Conservation (phyloP, 53 echinoderm and acorn worm species). For the Hippasteria phrygiana region DNA sequence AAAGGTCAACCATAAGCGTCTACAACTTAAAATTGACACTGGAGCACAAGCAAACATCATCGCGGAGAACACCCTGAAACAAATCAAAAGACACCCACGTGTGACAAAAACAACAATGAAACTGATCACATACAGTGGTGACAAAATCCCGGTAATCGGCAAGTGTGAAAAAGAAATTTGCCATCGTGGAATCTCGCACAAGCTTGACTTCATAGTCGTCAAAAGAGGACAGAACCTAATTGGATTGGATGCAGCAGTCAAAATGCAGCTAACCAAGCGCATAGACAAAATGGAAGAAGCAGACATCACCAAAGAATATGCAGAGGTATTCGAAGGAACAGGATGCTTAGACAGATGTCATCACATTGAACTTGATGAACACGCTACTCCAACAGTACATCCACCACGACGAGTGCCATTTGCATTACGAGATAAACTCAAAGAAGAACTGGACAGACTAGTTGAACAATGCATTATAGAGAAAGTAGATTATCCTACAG, state of each 20-base stretch:
- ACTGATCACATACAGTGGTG: not conserved
- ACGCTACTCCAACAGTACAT: conserved; percentile 50
- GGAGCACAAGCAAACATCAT: conserved; percentile 71
- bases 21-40: conserved; percentile 69
- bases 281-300: conserved; percentile 17
- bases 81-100: not conserved
- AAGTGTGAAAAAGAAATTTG: not conserved
- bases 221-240: not conserved
- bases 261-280: conserved; percentile 8
- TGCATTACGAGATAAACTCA: conserved; percentile 49
- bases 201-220: conserved; percentile 12
- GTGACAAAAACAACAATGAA: not conserved
- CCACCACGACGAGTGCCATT: conserved; percentile 60
- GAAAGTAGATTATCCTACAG: conserved; percentile 59
- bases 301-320: conserved; percentile 28
- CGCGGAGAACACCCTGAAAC: conserved; percentile 34
- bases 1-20: conserved; percentile 8
- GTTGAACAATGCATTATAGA: conserved; percentile 5
- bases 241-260: conserved; percentile 35
- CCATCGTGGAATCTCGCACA: conserved; percentile 32
- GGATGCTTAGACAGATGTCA: conserved; percentile 37
- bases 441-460: conserved; percentile 59
- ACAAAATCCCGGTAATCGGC: conserved; percentile 10
- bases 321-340: conserved; percentile 57
- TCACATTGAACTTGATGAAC: conserved; percentile 39